These are phyloP conservation scores for Drosophila leontia DNA, from an alignment of 1,140 invertebrate genomes.

Conservation along the genomic window DNA sequence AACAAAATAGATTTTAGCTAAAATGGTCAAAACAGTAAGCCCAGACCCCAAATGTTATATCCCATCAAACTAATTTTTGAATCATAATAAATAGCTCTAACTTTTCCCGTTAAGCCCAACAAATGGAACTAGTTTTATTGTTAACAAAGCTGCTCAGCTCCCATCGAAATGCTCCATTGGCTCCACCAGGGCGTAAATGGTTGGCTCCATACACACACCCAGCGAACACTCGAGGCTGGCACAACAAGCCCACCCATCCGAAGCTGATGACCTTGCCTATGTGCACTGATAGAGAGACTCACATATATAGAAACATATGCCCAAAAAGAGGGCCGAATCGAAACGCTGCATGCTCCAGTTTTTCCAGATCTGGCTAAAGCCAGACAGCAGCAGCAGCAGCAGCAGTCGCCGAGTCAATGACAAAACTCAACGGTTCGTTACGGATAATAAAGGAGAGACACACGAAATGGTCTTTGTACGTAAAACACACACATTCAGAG, in stretches of 20 bases:
- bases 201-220: slow-evolving; percentile 24
- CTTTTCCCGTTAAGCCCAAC: not conserved
- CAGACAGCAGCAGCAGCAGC: slow-evolving; percentile 12
- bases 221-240: not conserved
- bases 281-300: slow-evolving; percentile 23
- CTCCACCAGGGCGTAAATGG: slow-evolving; percentile 22
- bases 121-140: slow-evolving; percentile 18
- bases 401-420: slow-evolving; percentile 55
- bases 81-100: not conserved
- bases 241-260: slow-evolving; percentile 33
- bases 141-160: slow-evolving; percentile 9
- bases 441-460: slow-evolving; percentile 24
- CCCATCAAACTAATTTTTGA: not conserved
- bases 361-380: slow-evolving; percentile 44
- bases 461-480: slow-evolving; percentile 1
- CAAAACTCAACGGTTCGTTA: slow-evolving; percentile 67
- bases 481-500: not conserved
- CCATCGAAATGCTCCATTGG: slow-evolving; percentile 46
- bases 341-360: slow-evolving; percentile 61
- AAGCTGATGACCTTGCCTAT: slow-evolving; percentile 48
- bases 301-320: slow-evolving; percentile 1
- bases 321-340: slow-evolving; percentile 27
- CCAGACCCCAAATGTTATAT: not conserved
- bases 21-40: too few relatives aligned
- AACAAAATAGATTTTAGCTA: too few relatives aligned